Percentiles rank a stretch among this genome's conserved stretches.
These are phyloP conservation scores for Agrotis ipsilon DNA, from an alignment of 2,888 invertebrate genomes.

Conservation along the genomic window DNA sequence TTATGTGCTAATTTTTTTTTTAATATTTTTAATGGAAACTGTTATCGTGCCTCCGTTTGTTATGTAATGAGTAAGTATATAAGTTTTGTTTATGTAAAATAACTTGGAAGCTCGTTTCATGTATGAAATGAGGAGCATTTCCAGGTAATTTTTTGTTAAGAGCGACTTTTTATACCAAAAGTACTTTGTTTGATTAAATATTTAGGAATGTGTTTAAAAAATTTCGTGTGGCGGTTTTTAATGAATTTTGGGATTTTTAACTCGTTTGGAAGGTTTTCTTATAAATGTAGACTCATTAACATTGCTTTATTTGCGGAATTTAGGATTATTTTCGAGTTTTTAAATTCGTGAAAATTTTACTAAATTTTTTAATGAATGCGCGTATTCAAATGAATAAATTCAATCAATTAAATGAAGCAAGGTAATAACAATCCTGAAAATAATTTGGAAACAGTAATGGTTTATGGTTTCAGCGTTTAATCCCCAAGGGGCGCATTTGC, in stretches of 20 bases:
- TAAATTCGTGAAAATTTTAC: background rate
- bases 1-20: conserved; percentile 38
- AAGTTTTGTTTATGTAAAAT: conserved; percentile 61
- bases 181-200: conserved; percentile 58
- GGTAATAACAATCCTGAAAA: conserved; percentile 16
- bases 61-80: conserved; percentile 69
- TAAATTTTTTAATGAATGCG: background rate
- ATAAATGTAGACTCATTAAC: background rate
- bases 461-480: conserved; percentile 18
- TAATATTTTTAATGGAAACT: conserved; percentile 26
- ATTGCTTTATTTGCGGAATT: background rate
- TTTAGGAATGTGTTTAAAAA: conserved; percentile 17
- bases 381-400: background rate
- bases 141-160: conserved; percentile 33
- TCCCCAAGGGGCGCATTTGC: conserved; percentile 6
- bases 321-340: background rate
- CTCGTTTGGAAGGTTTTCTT: background rate
- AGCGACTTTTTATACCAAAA: conserved; percentile 32
- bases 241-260: conserved; percentile 22
- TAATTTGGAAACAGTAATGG: conserved; percentile 28
- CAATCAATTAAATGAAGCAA: background rate
- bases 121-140: conserved; percentile 22
- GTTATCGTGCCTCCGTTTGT: conserved; percentile 50
- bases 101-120: conserved; percentile 41
- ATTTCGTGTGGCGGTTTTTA: conserved; percentile 21